phyloP scores from a whole-genome alignment of 2,797 vertebrate genomes.

The Muraenolepis orangiensis region DNA sequence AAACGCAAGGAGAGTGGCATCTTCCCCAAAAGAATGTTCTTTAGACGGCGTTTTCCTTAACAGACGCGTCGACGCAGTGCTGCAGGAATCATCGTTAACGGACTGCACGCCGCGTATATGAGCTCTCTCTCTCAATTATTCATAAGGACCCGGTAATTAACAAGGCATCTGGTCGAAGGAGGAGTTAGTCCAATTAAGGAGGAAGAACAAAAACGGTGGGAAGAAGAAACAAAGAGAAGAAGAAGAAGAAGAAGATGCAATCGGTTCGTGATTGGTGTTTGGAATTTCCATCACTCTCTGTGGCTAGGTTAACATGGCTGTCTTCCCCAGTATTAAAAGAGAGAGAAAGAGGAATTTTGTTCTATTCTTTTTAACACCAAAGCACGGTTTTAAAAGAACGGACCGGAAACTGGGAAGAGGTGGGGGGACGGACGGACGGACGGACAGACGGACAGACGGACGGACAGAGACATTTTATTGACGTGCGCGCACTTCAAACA shows the following conservation, averaged over 20 bases:
- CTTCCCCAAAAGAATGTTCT: neutral
- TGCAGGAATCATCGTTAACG: slow-evolving; percentile 46
- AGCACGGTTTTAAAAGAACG: neutral
- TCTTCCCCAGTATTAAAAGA: slow-evolving; percentile 14
- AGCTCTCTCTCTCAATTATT: slow-evolving; percentile 62
- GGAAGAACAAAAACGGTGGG: neutral
- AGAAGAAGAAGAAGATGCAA: slow-evolving; percentile 2
- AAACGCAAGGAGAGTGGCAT: neutral
- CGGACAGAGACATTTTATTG: neutral
- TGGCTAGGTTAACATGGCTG: slow-evolving; percentile 8
- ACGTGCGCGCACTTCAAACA: neutral
- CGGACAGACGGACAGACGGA: too few relatives aligned
- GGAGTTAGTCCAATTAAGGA: slow-evolving; percentile 41
- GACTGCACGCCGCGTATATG: slow-evolving; percentile 59
- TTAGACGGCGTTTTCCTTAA: neutral
- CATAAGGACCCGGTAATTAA: slow-evolving; percentile 63
- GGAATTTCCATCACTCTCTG: neutral
- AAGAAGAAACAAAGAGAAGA: neutral
- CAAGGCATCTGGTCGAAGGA: slow-evolving; percentile 54
- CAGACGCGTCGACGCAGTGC: slow-evolving; percentile 26
- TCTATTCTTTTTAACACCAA: slow-evolving; percentile 17
- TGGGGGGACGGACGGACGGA: too few relatives aligned
- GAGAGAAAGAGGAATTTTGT: too few relatives aligned
- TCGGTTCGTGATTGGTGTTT: slow-evolving; percentile 7
- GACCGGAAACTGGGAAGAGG: neutral